A percentile compares a stretch with the other conserved stretches of the same genome.
These are phyloP conservation scores for Drosophila robusta DNA, from an alignment of 2,888 invertebrate genomes.

Conservation along the genomic window DNA sequence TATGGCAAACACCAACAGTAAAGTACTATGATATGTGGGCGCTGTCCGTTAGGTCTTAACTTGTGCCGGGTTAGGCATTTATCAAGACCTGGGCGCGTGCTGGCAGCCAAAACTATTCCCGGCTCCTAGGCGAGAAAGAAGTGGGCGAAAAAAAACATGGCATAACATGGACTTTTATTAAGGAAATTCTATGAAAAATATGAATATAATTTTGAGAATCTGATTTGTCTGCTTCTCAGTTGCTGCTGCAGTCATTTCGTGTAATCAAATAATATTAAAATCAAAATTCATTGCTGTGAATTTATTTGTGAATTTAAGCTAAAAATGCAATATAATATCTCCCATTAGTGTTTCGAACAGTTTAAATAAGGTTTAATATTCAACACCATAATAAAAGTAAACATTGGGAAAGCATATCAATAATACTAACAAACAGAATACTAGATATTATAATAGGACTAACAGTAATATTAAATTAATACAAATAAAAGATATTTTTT, in stretches of 20 bases:
- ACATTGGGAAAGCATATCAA: too few relatives aligned
- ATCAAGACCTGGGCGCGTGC: slow-evolving; percentile 36
- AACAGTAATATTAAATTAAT: too few relatives aligned
- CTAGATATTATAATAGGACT: too few relatives aligned
- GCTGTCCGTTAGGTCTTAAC: slow-evolving; percentile 52
- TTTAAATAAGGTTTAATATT: too few relatives aligned
- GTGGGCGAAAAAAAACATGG: neutral
- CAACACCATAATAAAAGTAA: too few relatives aligned
- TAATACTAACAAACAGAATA: too few relatives aligned
- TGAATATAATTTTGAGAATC: neutral
- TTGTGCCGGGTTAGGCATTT: slow-evolving; percentile 45
- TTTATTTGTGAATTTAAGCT: neutral
- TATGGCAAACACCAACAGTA: slow-evolving; percentile 66
- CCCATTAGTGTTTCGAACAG: too few relatives aligned
- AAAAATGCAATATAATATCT: too few relatives aligned
- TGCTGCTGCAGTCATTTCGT: too few relatives aligned
- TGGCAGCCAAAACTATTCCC: slow-evolving; percentile 23
- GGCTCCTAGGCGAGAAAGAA: neutral
- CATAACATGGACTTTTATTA: slow-evolving; percentile 1
- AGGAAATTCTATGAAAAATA: slow-evolving; percentile 7
- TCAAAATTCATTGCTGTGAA: neutral
- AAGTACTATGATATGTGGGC: slow-evolving; percentile 71
- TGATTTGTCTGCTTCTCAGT: too few relatives aligned
- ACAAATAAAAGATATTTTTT: too few relatives aligned
- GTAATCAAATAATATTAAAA: neutral